phyloP scores from a whole-genome alignment of 2,888 invertebrate species.

The Drosophila robusta region DNA sequence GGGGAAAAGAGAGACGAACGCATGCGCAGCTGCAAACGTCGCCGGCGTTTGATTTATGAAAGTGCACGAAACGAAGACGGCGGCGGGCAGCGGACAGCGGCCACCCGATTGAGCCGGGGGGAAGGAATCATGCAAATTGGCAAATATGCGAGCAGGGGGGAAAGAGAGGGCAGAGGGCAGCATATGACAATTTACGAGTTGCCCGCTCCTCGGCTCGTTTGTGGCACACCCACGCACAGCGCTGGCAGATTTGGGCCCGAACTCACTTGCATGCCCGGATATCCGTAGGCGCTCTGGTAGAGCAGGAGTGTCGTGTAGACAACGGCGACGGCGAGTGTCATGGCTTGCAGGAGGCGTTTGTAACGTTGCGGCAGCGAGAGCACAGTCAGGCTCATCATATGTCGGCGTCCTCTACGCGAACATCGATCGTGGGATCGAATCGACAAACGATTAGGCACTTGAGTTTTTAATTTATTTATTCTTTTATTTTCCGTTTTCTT shows the following conservation, averaged over 20 bases:
- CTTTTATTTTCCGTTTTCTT: neutral
- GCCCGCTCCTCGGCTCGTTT: neutral
- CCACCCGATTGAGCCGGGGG: slow-evolving; percentile 9
- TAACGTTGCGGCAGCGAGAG: slow-evolving; percentile 85
- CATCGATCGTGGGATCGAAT: slow-evolving; percentile 51
- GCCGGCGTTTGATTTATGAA: slow-evolving; percentile 79
- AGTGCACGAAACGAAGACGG: slow-evolving; percentile 69
- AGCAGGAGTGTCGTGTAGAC: slow-evolving; percentile 85
- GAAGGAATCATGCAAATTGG: slow-evolving; percentile 64
- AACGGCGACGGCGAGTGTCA: slow-evolving; percentile 85
- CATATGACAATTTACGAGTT: slow-evolving; percentile 66
- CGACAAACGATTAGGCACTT: slow-evolving; percentile 23
- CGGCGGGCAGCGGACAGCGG: too few species aligned
- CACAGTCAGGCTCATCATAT: slow-evolving; percentile 85
- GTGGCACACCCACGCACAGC: slow-evolving; percentile 35
- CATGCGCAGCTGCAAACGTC: slow-evolving; percentile 78
- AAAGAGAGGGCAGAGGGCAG: neutral
- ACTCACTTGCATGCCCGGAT: slow-evolving; percentile 84
- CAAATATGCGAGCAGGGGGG: slow-evolving; percentile 15
- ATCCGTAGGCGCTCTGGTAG: slow-evolving; percentile 85
- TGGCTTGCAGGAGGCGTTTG: slow-evolving; percentile 85
- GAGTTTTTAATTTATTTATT: slow-evolving; percentile 1
- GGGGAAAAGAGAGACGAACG: slow-evolving; percentile 45
- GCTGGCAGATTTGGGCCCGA: neutral
- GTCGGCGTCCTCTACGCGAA: slow-evolving; percentile 66